Evolutionary conservation across 2,888 invertebrate genomes (phyloP), one percentile per base, ranked within the genome.

Genomic region (Pinctada fucata): DNA sequence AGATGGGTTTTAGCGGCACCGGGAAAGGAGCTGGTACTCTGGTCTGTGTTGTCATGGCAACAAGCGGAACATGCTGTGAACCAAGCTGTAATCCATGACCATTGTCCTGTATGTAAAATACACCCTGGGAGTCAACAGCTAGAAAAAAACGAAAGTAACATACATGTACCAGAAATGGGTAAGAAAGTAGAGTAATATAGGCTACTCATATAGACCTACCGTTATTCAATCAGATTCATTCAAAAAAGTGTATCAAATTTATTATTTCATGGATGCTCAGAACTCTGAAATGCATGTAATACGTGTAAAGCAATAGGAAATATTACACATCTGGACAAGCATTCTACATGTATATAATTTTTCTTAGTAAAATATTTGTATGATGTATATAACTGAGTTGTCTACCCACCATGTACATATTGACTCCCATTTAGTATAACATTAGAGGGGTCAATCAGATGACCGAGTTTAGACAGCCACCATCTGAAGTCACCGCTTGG

Each of bases 371-470:
- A 31, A 31, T 31, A 31, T 31, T 31, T 1, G 13, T 45, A 68
- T 68, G 45, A 45, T 16, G 4, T 68, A 31, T 31, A 68, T 45
- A n/a, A 68, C 1, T 5, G 13, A 3, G 47, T 68, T 68, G 5
- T 10, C 5, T 45, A 73, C 85, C 80, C 76, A 90, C 91, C 90
- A 82, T 91, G 91, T 16, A 88, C 83, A 85, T 89, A 88, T 76
- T 90, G 89, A 67, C 90, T 90, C n/a, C 91, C 91, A 84, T 90
- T 90, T 49, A 86, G 78, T 10, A 90, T 80, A 10, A 90, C 90
- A 75, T 85, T 84, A 10, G 78, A 73, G 4, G 90, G 90, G 78
- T 90, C 88, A 16, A 91, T 80, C 49, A 82, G 76, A 31, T 83
- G 79, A 0, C 86, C 87, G n/a, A 89, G 80, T 76, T 91, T 91